Conservation (phyloP, 2,797 vertebrate genomes). For the Squalus acanthias region DNA sequence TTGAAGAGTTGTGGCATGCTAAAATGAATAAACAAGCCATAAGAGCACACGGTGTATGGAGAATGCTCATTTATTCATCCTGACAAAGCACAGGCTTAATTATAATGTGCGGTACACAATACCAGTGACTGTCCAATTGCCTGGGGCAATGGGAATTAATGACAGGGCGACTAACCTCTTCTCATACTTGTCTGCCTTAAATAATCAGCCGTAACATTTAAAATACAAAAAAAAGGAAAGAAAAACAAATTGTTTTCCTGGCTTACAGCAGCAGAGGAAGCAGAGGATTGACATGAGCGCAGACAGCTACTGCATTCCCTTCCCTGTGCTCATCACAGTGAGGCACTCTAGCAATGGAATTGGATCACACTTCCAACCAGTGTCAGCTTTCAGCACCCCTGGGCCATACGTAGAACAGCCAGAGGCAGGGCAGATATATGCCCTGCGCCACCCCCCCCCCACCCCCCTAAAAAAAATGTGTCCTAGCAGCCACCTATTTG, state of each 20-base stretch:
- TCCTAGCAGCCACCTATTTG: not conserved
- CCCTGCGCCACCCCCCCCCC: not conserved
- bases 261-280: not conserved
- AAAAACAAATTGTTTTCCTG: not conserved
- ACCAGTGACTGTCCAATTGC: not conserved
- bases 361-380: not conserved
- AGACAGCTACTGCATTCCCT: not conserved
- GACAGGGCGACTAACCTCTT: not conserved
- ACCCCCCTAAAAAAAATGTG: not conserved
- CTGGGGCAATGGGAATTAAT: slow-evolving; percentile 1
- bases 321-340: too few relatives aligned
- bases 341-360: not conserved
- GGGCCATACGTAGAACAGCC: not conserved
- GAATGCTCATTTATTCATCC: not conserved
- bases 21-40: slow-evolving; percentile 22
- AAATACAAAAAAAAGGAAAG: not conserved
- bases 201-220: not conserved
- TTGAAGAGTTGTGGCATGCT: not conserved
- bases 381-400: not conserved
- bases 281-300: not conserved
- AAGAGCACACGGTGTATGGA: not conserved
- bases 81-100: slow-evolving; percentile 11
- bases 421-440: not conserved
- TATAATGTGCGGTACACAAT: not conserved
- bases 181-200: not conserved